Conservation (phyloP, 2,797 vertebrate genomes). For the Buceros bicornis region DNA sequence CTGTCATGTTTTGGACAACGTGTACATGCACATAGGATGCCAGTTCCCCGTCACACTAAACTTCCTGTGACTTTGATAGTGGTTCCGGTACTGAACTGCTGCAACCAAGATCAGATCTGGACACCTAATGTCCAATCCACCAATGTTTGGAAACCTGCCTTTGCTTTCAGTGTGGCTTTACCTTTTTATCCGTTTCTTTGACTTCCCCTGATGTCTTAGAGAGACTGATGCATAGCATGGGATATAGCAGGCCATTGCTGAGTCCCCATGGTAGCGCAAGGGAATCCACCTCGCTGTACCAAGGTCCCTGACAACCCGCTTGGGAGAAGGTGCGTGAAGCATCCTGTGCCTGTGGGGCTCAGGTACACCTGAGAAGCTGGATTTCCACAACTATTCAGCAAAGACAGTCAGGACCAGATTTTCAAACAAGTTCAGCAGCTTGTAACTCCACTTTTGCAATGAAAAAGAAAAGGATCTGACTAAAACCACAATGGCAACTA, state of each 20-base stretch:
- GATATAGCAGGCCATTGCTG: background rate
- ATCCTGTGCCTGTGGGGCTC: background rate
- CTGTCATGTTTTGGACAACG: conserved; percentile 1
- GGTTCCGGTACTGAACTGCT: background rate
- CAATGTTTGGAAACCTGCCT: background rate
- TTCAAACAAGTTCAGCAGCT: background rate
- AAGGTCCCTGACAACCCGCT: background rate
- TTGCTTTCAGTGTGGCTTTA: background rate
- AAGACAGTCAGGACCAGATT: background rate
- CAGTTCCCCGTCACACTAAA: background rate
- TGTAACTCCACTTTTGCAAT: conserved; percentile 2
- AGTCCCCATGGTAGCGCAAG: background rate
- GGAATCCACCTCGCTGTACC: background rate
- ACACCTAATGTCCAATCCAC: background rate
- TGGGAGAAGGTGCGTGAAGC: accelerated
- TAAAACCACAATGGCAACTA: background rate
- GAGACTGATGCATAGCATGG: background rate
- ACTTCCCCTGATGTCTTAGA: background rate
- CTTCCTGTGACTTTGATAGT: background rate
- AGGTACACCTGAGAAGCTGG: background rate
- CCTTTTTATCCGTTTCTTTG: background rate
- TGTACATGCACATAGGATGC: background rate
- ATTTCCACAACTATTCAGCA: background rate
- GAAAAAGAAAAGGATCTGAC: background rate
- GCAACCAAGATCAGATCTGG: background rate